Percentiles rank a stretch among this genome's conserved stretches.
Evolutionary conservation across 2,113 vertebrate species (phyloP).

Genomic region (Erythrolamprus reginae): DNA sequence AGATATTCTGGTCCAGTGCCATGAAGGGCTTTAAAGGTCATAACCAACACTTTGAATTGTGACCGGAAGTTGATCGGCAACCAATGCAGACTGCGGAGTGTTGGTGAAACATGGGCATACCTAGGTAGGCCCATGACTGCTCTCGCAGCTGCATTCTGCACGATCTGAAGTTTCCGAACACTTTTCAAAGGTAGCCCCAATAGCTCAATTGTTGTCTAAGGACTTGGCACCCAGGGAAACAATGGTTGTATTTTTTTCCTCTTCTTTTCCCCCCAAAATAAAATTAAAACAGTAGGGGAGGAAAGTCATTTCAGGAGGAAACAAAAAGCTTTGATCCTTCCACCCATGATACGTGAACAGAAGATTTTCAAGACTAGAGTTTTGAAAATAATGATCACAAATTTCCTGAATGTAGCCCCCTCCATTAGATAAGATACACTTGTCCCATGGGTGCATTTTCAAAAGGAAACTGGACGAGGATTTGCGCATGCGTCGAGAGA

Average conservation of each 20-base stretch:
- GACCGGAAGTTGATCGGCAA: too few relatives aligned
- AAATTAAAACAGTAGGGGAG: conserved; percentile 41
- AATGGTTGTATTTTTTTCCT: conserved; percentile 55
- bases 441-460: neutral
- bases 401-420: neutral
- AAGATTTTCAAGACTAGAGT: conserved; percentile 14
- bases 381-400: neutral
- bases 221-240: conserved; percentile 50
- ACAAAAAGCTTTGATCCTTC: conserved; percentile 27
- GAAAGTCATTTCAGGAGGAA: conserved; percentile 38
- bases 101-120: too few relatives aligned
- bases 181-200: too few relatives aligned
- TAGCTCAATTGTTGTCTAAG: conserved; percentile 37
- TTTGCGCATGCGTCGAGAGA: too few relatives aligned
- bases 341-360: conserved; percentile 12
- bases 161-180: too few relatives aligned
- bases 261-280: conserved; percentile 42
- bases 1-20: too few relatives aligned
- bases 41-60: too few relatives aligned
- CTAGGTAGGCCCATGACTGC: too few relatives aligned
- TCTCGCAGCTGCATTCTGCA: too few relatives aligned
- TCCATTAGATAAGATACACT: neutral
- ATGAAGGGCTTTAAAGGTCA: too few relatives aligned
- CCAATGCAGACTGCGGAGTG: too few relatives aligned
- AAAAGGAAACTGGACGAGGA: neutral